Evolutionary conservation across 1,140 invertebrate species (phyloP), one percentile per base, ranked within the genome.

Genomic region (Papilio helenus): DNA sequence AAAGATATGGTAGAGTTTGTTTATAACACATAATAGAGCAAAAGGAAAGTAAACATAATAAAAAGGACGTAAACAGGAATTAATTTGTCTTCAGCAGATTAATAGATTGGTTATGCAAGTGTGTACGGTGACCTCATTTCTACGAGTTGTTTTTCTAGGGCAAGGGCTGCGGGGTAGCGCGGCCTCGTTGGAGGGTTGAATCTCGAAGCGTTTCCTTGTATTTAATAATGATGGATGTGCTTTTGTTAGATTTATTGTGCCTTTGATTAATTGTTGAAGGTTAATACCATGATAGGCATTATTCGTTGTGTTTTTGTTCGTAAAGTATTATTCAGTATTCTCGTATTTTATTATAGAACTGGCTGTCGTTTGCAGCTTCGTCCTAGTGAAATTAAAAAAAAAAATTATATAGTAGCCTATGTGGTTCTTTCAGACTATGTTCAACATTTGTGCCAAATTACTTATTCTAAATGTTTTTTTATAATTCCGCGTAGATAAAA

Each of bases 231-330:
- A 68, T 68, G 14, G 61, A 68, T 29, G 61, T 68, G 3, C 14
- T 26, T 68, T 29, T 68, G 14, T 68, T 29, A 68, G 26, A 68
- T 68, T 68, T 68, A 68, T 68, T 68, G 61, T 68, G 12, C 61
- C 26, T 14, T 68, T 68, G 61, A 68, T 68, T 29, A 29, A 68
- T 68, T 68, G 14, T 68, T 16, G 5, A 2, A 26, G 18, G 9
- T 65, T 65, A 14, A 26, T 65, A 51, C 14, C 51, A 20, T 55
- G 51, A 20, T 55, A 18, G 2, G 51, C n/a, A 55, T 55, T 55
- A 55, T 55, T 55, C 18, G 9, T 16, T 46, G 18, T 55, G 7
- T 55, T 55, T 55, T 55, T 55, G n/a, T 55, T n/a, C 5, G 18
- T 18, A 49, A 49, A 49, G 5, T 12, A 12, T 46, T 46, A 16